Evolutionary conservation across 92 coral and sea anemone genomes (phyloP), one percentile per base, ranked within the genome.

Genomic region (Umimayanthus kanabou): DNA sequence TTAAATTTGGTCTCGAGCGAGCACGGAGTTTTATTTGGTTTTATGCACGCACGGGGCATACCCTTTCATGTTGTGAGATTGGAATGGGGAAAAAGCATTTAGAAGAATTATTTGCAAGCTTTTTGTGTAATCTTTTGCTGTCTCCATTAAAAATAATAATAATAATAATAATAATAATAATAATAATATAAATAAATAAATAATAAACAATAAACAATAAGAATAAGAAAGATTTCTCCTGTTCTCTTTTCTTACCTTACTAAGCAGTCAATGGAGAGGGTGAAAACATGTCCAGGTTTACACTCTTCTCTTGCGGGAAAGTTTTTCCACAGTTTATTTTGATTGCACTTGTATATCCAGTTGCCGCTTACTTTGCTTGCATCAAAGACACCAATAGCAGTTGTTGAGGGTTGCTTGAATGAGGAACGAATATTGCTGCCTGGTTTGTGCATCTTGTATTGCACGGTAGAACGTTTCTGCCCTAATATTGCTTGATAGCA

Each of bases 241-340:
- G 4, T 61, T 61, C 4, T 18, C 2, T 6, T 58, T 20, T 61
- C 69, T 61, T 61, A 61, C 69, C 76, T 82, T 1, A 82, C 77
- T 43, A 28, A 82, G 40, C 86, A 82, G 15, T 69, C 58, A 7
- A 70, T 43, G 42, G 77, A 67, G 8, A 82, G 57, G 1, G 86
- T 42, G 73, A 82, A 82, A 23, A 69, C 64, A 20, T 82, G 43
- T 25, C 86, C 86, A 28, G 86, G 22, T 9, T 13, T 57, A 42
- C 86, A 82, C 0, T 42, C 42, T 43, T 67, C 33, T n/a, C 18
- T 69, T 16, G 58, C 5, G 37, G 77, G 86, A 47, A 82, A 42
- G 9, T 42, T 69, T 15, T 43, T 45, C 86, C 77, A 82, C 18
- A 37, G 64, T 10, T 43, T 82, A 61, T 61, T 61, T 0, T 61